Conservation (phyloP, 2,888 invertebrate genomes). For the Cistogaster globosa region DNA sequence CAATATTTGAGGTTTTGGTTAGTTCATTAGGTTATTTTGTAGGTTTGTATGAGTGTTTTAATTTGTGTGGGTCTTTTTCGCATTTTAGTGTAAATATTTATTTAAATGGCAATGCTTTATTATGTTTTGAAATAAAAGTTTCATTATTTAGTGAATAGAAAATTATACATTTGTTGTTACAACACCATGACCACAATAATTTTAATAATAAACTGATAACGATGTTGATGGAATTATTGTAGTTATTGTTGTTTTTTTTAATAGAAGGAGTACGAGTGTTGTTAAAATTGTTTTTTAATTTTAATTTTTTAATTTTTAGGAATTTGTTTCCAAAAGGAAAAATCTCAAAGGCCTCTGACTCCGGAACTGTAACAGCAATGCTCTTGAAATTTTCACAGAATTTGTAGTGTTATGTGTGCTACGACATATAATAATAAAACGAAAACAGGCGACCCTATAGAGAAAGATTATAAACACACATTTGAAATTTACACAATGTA, state of each 20-base stretch:
- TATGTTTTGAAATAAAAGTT: constrained; percentile 50
- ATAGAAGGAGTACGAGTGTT: too few species aligned
- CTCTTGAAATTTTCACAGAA: too few species aligned
- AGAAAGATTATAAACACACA: too few species aligned
- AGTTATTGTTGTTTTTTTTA: neutral
- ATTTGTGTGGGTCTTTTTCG: constrained; percentile 17
- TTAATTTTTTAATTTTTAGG: too few species aligned
- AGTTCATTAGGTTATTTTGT: constrained; percentile 16
- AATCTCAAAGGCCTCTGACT: too few species aligned
- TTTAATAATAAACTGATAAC: constrained; percentile 29
- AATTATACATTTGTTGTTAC: constrained; percentile 30
- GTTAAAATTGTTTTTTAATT: too few species aligned
- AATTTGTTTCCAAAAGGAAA: too few species aligned
- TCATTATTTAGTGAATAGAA: constrained; percentile 48
- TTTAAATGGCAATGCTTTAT: constrained; percentile 48
- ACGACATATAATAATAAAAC: too few species aligned
- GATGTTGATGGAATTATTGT: constrained; percentile 14
- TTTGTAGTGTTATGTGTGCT: too few species aligned
- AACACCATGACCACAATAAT: constrained; percentile 16
- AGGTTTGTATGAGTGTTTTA: neutral
- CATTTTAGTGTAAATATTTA: constrained; percentile 40
- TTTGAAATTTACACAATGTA: too few species aligned
- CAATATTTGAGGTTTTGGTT: constrained; percentile 53
- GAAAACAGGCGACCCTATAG: too few species aligned
- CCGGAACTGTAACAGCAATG: too few species aligned